These are phyloP conservation scores for Diachrysia chrysitis DNA, from an alignment of 2,888 invertebrate genomes.

Conservation along the genomic window DNA sequence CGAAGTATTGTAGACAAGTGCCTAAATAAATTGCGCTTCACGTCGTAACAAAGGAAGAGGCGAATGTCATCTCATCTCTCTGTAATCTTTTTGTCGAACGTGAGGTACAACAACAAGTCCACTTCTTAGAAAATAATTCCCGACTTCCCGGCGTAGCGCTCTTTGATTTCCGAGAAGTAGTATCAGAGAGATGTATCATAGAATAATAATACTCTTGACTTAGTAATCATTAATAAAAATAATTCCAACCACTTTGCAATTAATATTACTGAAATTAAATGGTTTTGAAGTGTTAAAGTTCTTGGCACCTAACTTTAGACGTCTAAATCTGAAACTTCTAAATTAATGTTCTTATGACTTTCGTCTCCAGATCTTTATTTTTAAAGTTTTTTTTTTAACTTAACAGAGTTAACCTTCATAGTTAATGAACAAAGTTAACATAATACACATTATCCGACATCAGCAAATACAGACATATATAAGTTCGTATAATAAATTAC, in stretches of 20 bases:
- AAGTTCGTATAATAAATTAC: no score
- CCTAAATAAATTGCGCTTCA: conserved; percentile 51
- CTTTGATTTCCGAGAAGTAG: conserved; percentile 75
- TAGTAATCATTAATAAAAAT: no score
- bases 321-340: neutral
- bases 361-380: no score
- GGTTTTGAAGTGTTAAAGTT: conserved; percentile 6
- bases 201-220: conserved; percentile 34
- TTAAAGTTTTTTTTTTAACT: no score
- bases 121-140: conserved; percentile 75
- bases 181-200: conserved; percentile 45
- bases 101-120: conserved; percentile 69
- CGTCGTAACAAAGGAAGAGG: conserved; percentile 46
- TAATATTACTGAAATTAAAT: conserved; percentile 24
- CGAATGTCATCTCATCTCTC: conserved; percentile 59
- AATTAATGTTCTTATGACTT: no score
- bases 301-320: neutral
- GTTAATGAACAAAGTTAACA: no score
- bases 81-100: conserved; percentile 68
- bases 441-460: no score
- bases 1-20: conserved; percentile 29
- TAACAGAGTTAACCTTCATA: no score
- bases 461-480: no score
- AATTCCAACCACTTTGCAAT: conserved; percentile 11
- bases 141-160: conserved; percentile 72